phyloP scores from a whole-genome alignment of 2,888 invertebrate genomes.

The Hypsopygia costalis region DNA sequence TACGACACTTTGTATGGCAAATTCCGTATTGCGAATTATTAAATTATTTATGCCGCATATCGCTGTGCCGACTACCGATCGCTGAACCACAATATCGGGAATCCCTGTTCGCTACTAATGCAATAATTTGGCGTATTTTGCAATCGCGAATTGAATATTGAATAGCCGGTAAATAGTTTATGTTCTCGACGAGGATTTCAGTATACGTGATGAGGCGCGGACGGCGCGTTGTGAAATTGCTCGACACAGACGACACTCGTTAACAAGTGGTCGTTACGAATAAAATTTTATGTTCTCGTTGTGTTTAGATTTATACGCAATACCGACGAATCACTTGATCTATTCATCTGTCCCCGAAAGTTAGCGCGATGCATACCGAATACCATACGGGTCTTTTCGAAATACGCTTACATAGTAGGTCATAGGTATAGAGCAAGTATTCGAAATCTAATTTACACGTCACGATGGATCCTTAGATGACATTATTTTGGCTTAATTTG shows the following conservation, averaged over 20 bases:
- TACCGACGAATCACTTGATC: conserved; percentile 48
- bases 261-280: conserved; percentile 68
- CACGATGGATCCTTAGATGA: no score
- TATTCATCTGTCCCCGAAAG: conserved; percentile 24
- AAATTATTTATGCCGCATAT: conserved; percentile 80
- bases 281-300: conserved; percentile 63
- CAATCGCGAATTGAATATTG: conserved; percentile 80
- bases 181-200: conserved; percentile 74
- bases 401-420: no score
- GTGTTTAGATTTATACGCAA: conserved; percentile 61
- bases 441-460: no score
- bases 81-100: conserved; percentile 79
- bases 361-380: conserved; percentile 16
- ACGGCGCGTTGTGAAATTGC: conserved; percentile 67
- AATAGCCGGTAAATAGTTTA: conserved; percentile 79
- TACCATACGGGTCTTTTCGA: conserved; percentile 5
- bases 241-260: conserved; percentile 64
- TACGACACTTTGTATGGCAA: conserved; percentile 77
- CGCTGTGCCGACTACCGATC: conserved; percentile 66
- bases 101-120: conserved; percentile 79
- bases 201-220: conserved; percentile 69
- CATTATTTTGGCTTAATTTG: no score
- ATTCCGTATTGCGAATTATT: conserved; percentile 80
- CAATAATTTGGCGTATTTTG: conserved; percentile 81
- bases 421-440: no score